Conservation (phyloP, 2,888 invertebrate species). For the Amphimallon solstitiale region DNA sequence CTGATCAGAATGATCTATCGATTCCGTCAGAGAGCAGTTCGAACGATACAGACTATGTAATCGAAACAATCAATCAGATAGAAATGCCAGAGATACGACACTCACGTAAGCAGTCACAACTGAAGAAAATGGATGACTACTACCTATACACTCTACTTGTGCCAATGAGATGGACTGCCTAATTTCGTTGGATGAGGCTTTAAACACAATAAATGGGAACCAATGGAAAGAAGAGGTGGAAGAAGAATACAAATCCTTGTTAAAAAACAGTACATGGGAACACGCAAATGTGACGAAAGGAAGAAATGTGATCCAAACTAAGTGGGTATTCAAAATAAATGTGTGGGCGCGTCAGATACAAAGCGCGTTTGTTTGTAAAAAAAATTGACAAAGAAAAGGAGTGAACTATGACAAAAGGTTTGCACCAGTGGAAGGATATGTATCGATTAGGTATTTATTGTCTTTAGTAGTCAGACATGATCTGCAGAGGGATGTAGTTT, state of each 20-base stretch:
- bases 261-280: background rate
- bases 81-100: too few relatives aligned
- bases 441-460: too few relatives aligned
- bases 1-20: background rate
- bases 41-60: background rate
- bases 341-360: too few relatives aligned
- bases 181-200: background rate
- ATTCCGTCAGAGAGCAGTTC: background rate
- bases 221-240: conserved; percentile 5
- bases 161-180: background rate
- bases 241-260: too few relatives aligned
- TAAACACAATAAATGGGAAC: background rate
- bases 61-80: background rate
- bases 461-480: too few relatives aligned
- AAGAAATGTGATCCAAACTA: too few relatives aligned
- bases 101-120: background rate
- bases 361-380: too few relatives aligned
- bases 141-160: background rate
- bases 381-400: too few relatives aligned
- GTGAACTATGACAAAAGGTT: too few relatives aligned
- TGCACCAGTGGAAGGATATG: too few relatives aligned
- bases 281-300: background rate
- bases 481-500: too few relatives aligned
- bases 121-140: conserved; percentile 2
- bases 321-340: background rate